Evolutionary conservation across 2,113 vertebrate species (phyloP), one percentile per base, ranked within the genome.

Genomic region (Peromyscus maniculatus): DNA sequence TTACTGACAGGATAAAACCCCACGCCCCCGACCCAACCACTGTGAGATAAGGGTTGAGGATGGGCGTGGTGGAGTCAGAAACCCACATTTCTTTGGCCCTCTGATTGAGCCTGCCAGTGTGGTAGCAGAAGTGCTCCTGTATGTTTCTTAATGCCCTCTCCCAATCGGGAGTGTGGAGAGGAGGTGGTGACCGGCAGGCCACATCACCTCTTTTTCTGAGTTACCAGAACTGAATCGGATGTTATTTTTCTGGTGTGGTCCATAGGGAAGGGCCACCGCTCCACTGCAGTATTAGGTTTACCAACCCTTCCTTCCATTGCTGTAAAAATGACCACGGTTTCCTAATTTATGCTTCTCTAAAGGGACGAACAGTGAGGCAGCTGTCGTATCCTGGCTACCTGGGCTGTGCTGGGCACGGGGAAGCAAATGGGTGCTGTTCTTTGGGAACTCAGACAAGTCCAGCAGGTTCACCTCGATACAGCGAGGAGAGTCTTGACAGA

Each of bases 231-330:
- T 96, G 91, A 89, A 97, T 59, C 69, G n/a, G 52, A 13, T 89
- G 19, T 13, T 84, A 17, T 91, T 97, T 95, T 97, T 77, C 69
- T 95, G 79, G 55, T 89, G 57, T 96, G 80, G 67, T 22, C 39
- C 5, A 13, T 39, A 89, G 62, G 87, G 94, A 91, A 72, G 15
- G 33, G 19, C 26, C 83, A n/a, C 26, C 6, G 74, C 33, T 96
- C 31, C 78, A 22, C 19, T 91, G 7, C 86, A 80, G 82, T 69
- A 84, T 92, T 90, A 78, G 15, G 28, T 75, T 57, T 66, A 66
- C 31, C 26, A 24, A 88, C 59, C 74, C 49, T 55, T 93, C n/a
- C 89, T 94, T 87, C 26, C 12, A 87, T 3, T 87, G 78, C 46
- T 46, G 71, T 94, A 89, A 93, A 91, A 93, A 95, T 91, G 89